phyloP scores from a whole-genome alignment of 2,113 vertebrate species.

The Pedionomus torquatus region DNA sequence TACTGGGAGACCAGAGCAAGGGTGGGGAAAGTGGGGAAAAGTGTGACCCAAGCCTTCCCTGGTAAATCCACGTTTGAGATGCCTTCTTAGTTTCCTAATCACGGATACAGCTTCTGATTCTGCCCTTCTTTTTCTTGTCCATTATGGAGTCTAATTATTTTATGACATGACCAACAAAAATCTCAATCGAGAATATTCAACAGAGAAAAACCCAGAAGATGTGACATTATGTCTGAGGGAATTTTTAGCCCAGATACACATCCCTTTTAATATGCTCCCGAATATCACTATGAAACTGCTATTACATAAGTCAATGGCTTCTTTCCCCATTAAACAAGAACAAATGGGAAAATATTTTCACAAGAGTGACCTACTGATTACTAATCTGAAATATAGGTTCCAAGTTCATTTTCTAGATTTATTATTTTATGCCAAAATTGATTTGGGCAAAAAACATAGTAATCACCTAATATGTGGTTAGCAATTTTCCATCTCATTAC shows the following conservation, averaged over 20 bases:
- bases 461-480: slow-evolving; percentile 53
- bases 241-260: not conserved
- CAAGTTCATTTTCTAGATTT: slow-evolving; percentile 54
- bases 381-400: not conserved
- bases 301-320: slow-evolving; percentile 6
- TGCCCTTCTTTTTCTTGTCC: not conserved
- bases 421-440: slow-evolving; percentile 70
- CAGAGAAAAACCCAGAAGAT: not conserved
- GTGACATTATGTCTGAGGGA: not conserved
- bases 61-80: not conserved
- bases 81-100: not conserved
- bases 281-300: not conserved
- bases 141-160: not conserved
- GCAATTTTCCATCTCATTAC: slow-evolving; percentile 72
- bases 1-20: not conserved
- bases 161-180: not conserved
- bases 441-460: slow-evolving; percentile 58
- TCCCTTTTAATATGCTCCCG: not conserved
- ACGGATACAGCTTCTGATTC: not conserved
- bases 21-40: not conserved
- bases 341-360: slow-evolving; percentile 51
- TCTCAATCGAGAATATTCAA: not conserved
- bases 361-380: slow-evolving; percentile 44
- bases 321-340: slow-evolving; percentile 16
- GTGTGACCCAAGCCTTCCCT: not conserved